phyloP scores from a whole-genome alignment of 2,113 vertebrate genomes.

The Etheostoma cragini region DNA sequence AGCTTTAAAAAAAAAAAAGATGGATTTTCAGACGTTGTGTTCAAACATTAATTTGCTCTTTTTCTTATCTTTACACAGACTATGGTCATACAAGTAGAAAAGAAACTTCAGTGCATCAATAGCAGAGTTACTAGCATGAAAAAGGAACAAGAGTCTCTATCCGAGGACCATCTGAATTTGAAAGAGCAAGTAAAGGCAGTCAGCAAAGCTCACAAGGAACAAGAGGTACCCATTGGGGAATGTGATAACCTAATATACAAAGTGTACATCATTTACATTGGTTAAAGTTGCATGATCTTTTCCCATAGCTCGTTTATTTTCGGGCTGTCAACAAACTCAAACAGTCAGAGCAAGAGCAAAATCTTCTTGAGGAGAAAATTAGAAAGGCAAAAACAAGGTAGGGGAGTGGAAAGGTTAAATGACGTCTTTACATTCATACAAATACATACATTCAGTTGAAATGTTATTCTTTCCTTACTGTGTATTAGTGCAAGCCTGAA shows the following conservation, averaged over 20 bases:
- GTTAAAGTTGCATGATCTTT: not conserved
- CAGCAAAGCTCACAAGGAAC: conserved; percentile 52
- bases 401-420: not conserved
- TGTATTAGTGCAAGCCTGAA: conserved; percentile 26
- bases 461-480: not conserved
- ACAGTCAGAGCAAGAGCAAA: conserved; percentile 60
- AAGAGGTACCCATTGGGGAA: conserved; percentile 44
- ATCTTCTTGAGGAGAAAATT: conserved; percentile 58
- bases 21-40: no score
- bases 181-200: conserved; percentile 51
- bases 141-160: conserved; percentile 39
- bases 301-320: conserved; percentile 55
- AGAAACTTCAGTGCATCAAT: conserved; percentile 45
- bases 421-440: accelerated
- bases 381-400: conserved; percentile 58
- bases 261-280: not conserved
- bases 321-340: conserved; percentile 62
- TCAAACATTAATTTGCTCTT: not conserved
- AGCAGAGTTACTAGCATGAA: conserved; percentile 29
- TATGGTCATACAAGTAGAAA: conserved; percentile 40
- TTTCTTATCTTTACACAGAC: conserved; percentile 31
- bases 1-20: no score
- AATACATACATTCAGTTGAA: not conserved
- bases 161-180: conserved; percentile 17
- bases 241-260: not conserved